Evolutionary conservation across 2,797 vertebrate species (phyloP).

Genomic region (Parotocinclus haroldoi): DNA sequence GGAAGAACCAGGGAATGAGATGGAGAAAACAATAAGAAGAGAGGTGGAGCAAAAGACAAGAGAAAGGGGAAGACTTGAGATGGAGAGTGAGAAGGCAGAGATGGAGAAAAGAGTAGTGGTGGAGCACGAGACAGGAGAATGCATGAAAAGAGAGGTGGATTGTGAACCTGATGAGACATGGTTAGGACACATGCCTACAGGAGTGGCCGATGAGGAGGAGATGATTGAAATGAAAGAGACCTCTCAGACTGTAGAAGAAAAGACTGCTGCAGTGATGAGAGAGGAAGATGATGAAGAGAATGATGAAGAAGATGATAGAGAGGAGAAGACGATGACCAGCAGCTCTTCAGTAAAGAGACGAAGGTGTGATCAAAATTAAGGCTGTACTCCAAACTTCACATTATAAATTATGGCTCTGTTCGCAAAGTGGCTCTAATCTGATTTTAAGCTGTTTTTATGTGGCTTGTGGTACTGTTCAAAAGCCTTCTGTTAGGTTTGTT

Average conservation of each 20-base stretch:
- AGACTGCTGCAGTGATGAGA: background rate
- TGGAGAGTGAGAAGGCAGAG: background rate
- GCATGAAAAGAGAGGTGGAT: background rate
- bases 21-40: background rate
- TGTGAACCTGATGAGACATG: background rate
- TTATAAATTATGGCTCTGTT: too few species aligned
- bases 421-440: too few species aligned
- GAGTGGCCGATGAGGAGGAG: background rate
- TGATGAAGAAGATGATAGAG: background rate
- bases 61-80: too few species aligned
- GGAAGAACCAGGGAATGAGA: background rate
- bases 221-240: background rate
- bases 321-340: constrained; percentile 19
- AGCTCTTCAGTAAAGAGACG: constrained; percentile 26
- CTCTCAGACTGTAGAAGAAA: background rate
- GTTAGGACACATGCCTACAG: background rate
- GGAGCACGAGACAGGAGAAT: background rate
- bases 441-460: too few species aligned
- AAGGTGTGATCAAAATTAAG: constrained; percentile 26
- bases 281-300: background rate
- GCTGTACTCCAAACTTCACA: too few species aligned
- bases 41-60: background rate
- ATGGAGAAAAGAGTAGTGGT: background rate
- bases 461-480: too few species aligned
- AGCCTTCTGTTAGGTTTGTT: too few species aligned